A percentile compares a stretch with the other conserved stretches of the same genome.
Conservation (phyloP, 2,113 vertebrate genomes). For the Glaucidium brasilianum region DNA sequence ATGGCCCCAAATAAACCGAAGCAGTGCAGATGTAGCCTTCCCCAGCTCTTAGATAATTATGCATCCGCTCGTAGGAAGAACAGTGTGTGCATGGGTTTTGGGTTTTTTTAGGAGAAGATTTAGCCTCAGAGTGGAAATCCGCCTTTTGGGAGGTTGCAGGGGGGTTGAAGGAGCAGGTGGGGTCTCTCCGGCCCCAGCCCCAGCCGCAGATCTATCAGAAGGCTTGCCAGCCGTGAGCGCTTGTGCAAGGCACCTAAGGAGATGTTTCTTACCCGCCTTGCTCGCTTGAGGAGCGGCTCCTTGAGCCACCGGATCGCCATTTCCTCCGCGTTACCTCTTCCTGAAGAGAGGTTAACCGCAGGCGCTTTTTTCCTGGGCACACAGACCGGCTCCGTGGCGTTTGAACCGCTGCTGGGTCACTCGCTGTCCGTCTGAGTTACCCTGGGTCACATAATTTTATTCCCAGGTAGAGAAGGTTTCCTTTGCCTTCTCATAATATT, state of each 20-base stretch:
- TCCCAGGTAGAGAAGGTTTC: conserved; percentile 42
- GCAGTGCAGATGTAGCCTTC: neutral
- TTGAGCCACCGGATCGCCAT: neutral
- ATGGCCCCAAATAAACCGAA: conserved; percentile 19
- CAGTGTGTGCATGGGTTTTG: neutral
- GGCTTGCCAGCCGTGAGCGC: no score
- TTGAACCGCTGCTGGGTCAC: neutral
- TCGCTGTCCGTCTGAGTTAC: neutral
- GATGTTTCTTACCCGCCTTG: neutral
- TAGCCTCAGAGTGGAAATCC: neutral
- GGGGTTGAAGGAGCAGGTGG: neutral
- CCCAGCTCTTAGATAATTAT: neutral
- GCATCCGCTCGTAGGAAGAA: neutral
- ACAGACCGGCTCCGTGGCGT: neutral
- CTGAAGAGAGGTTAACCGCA: neutral
- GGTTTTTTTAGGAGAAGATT: neutral
- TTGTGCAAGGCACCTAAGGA: neutral
- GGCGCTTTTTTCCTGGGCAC: neutral
- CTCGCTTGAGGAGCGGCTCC: neutral
- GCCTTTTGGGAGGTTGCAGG: fast-evolving
- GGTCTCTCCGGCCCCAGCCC: neutral
- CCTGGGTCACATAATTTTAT: neutral
- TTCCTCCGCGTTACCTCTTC: neutral
- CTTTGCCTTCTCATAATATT: conserved; percentile 22
- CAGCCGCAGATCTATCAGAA: neutral